phyloP scores from a whole-genome alignment of 2,797 vertebrate genomes.

The Lutra lutra region DNA sequence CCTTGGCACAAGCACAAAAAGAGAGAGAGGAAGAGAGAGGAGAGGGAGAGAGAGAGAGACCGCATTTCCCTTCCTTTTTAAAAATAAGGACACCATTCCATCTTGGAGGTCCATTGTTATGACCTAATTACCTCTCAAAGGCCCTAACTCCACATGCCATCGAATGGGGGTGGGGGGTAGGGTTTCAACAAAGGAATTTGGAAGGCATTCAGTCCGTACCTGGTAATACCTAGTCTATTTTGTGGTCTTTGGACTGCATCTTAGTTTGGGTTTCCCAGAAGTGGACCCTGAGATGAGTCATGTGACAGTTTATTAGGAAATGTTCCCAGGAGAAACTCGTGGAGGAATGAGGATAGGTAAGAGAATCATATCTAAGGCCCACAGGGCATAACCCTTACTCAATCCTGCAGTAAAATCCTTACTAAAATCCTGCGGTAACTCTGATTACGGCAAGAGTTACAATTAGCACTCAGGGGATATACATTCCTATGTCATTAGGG shows the following conservation, averaged over 20 bases:
- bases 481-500: background rate
- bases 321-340: background rate
- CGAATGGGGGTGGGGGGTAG: background rate
- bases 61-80: background rate
- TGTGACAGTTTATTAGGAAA: background rate
- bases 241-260: background rate
- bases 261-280: slow-evolving; percentile 21
- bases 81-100: background rate
- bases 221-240: background rate
- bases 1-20: background rate
- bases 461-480: background rate
- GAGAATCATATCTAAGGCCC: background rate
- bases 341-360: background rate
- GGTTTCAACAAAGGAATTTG: background rate
- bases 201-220: background rate
- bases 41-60: background rate
- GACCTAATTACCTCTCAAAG: background rate
- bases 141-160: background rate
- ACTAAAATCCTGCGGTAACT: background rate
- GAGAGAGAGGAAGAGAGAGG: background rate
- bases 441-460: background rate
- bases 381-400: background rate
- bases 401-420: background rate
- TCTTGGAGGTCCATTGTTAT: background rate
- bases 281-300: background rate